Base-by-base conservation (phyloP, 2,113 vertebrate genomes). In the Heterochromis multidens region DNA sequence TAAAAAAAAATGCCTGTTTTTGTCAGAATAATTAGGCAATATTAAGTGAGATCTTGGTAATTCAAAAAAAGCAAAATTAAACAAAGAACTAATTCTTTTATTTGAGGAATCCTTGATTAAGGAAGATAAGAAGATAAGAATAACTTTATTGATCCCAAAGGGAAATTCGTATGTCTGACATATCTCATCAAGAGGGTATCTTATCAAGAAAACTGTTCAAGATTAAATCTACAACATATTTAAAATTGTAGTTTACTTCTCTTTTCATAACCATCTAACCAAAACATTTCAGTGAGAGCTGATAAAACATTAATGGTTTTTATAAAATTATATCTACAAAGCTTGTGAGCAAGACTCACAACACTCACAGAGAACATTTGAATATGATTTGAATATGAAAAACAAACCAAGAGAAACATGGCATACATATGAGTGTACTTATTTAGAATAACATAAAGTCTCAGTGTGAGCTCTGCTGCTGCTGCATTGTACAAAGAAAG, bases 241-340 rank as follows among this genome's bases (percentile, higher is more conserved):
- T 52, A 74, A 74, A 31, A 74, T 31, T 31, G 6, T 27, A 31
- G 6, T 52, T 6, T 31, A 17, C 5, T 49, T 49, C 46, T 49
- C 6, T 49, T 49, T 49, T 17, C 46, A 17, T 49, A 49, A 19
- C 6, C 27, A 14, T 52, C 70, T 74, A 46, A 74, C 46, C 67
- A 52, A 74, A 74, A 6, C 7, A 74, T 31, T 74, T 40, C 10
- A 80, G 52, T 43, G 8, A 80, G 27, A 31, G n/a, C 2, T 33
- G 43, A 21, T 7, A 74, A 74, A 74, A 74, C 19, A 74, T 54
- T 14, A 74, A 29, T 40, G 33, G 33, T 4, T 13, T 49, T 43
- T 25, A 77, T 56, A 58, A 77, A 76, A 33, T 2, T 86, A 9
- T 63, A 81, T 79, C 4, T 90, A 85, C 80, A 89, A 83, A 81